Percentiles rank a stretch among this genome's conserved stretches.
These are phyloP conservation scores for Gonocerus acuteangulatus DNA, from an alignment of 2,888 invertebrate species.

Conservation along the genomic window DNA sequence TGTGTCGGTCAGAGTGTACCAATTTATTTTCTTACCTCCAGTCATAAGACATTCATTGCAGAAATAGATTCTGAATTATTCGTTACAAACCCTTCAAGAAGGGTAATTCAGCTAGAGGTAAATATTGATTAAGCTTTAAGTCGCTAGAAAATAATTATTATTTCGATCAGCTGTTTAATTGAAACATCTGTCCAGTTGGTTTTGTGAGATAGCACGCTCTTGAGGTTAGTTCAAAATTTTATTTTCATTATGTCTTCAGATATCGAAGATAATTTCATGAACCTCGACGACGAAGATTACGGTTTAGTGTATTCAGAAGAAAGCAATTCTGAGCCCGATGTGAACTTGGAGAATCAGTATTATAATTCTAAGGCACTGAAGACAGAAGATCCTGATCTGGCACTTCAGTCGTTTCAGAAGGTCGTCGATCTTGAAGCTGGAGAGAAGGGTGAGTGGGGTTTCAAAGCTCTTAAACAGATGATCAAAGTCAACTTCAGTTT, in stretches of 20 bases:
- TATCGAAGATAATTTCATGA: slow-evolving; percentile 92
- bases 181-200: too few species aligned
- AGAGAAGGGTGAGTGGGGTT: slow-evolving; percentile 99
- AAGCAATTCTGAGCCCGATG: slow-evolving; percentile 97
- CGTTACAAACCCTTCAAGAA: too few species aligned
- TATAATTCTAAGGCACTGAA: slow-evolving; percentile 97
- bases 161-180: too few species aligned
- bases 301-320: slow-evolving; percentile 98
- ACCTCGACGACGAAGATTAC: slow-evolving; percentile 94
- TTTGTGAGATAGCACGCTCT: too few species aligned
- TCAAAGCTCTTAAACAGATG: slow-evolving; percentile 99
- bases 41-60: too few species aligned
- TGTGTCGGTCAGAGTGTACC: too few species aligned
- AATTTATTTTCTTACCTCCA: too few species aligned
- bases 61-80: too few species aligned
- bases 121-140: too few species aligned
- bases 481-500: slow-evolving; percentile 83
- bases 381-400: slow-evolving; percentile 78
- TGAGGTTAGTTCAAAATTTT: too few species aligned
- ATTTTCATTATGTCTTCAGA: slow-evolving; percentile 55
- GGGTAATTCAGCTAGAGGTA: too few species aligned
- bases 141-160: too few species aligned
- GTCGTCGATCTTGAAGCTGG: slow-evolving; percentile 93
- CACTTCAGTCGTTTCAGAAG: slow-evolving; percentile 86
- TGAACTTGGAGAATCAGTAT: slow-evolving; percentile 97